Evolutionary conservation across 2,113 vertebrate genomes (phyloP).

Genomic region (Gambusia affinis): DNA sequence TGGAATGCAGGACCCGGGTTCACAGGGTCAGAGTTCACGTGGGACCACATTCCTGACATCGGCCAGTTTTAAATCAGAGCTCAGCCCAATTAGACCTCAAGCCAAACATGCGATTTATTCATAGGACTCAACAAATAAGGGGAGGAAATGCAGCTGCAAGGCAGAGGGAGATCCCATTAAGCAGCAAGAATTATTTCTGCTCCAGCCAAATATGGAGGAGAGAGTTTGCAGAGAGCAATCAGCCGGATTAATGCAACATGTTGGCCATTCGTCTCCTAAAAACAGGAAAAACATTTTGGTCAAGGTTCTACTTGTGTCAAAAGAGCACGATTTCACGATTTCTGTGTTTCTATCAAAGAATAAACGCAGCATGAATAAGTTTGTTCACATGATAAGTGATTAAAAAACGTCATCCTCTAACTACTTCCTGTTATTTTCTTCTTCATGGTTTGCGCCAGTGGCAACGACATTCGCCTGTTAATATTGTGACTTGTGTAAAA

Average conservation of each 20-base stretch:
- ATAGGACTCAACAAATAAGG: background rate
- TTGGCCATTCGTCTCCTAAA: constrained; percentile 27
- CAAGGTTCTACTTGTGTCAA: constrained; percentile 20
- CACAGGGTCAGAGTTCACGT: constrained; percentile 37
- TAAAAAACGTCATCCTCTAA: no score
- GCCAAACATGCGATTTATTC: background rate
- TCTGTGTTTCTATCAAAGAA: no score
- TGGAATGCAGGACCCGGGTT: constrained; percentile 39
- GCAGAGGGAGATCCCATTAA: background rate
- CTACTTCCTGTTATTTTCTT: no score
- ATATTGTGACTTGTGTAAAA: no score
- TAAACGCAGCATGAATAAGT: no score
- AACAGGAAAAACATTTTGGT: constrained; percentile 37
- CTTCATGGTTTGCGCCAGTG: no score
- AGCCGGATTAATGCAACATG: constrained; percentile 21
- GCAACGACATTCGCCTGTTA: no score
- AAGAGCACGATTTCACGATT: background rate
- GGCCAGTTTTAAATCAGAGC: background rate
- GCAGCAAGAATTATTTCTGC: constrained; percentile 14
- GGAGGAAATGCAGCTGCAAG: background rate
- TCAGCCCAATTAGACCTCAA: background rate
- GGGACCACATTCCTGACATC: background rate
- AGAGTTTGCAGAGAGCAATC: constrained; percentile 30
- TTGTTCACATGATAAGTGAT: no score
- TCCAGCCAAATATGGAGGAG: constrained; percentile 24